These are phyloP conservation scores for Drosophila bipectinata DNA, from an alignment of 1,140 invertebrate species.

Conservation along the genomic window DNA sequence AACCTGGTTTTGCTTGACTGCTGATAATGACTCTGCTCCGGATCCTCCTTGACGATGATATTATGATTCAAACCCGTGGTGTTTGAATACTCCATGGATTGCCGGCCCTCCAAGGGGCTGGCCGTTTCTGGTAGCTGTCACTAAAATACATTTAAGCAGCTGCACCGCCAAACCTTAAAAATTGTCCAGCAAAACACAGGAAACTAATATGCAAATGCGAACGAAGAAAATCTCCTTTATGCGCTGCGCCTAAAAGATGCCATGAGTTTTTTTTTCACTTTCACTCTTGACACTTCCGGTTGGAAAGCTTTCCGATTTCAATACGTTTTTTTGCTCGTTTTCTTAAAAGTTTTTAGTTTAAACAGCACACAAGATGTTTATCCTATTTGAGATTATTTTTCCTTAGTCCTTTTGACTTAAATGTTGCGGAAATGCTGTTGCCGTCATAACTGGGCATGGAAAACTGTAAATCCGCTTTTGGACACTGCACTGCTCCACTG, in stretches of 20 bases:
- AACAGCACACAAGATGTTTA: not conserved
- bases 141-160: constrained; percentile 84
- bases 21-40: constrained; percentile 28
- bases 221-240: constrained; percentile 43
- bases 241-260: constrained; percentile 78
- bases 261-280: constrained; percentile 60
- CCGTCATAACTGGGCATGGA: constrained; percentile 78
- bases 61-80: constrained; percentile 69
- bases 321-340: constrained; percentile 5
- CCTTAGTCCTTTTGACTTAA: not conserved
- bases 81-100: constrained; percentile 84
- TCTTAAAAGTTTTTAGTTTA: not conserved
- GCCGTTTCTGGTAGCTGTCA: constrained; percentile 69
- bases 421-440: constrained; percentile 71
- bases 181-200: constrained; percentile 19
- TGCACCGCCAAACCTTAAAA: constrained; percentile 47
- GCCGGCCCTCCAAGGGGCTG: constrained; percentile 84
- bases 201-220: constrained; percentile 8
- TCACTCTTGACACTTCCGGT: constrained; percentile 28
- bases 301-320: not conserved
- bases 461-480: constrained; percentile 82
- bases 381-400: not conserved
- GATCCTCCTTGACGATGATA: constrained; percentile 38
- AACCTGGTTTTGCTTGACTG: constrained; percentile 61
- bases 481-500: constrained; percentile 62